Evolutionary conservation across 1,140 invertebrate genomes (phyloP).

Genomic region (Eumaeus atala): DNA sequence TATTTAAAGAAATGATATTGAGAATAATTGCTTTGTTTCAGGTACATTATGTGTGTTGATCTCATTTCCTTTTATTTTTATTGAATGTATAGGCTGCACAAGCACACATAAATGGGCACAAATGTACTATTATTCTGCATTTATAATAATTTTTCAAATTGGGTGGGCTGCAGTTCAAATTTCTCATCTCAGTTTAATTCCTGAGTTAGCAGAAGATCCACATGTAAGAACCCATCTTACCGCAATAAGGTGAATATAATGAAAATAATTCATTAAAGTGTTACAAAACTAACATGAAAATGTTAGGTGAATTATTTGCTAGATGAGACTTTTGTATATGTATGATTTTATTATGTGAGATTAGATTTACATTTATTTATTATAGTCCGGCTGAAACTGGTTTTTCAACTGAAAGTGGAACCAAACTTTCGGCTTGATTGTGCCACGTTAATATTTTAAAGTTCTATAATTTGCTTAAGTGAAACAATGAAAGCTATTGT

Average conservation of each 20-base stretch:
- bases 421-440: no score
- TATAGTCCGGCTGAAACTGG: no score
- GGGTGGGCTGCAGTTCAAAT: conserved; percentile 97
- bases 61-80: conserved; percentile 94
- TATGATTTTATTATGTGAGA: no score
- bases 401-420: no score
- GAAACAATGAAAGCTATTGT: no score
- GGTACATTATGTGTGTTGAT: conserved; percentile 85
- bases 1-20: no score
- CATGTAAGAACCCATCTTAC: conserved; percentile 89
- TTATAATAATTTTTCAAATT: conserved; percentile 96
- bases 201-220: conserved; percentile 82
- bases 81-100: conserved; percentile 84
- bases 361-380: no score
- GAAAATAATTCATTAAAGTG: no score
- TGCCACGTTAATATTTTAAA: no score
- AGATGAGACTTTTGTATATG: no score
- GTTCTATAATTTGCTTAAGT: no score
- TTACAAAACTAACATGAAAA: background rate
- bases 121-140: conserved; percentile 90
- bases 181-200: conserved; percentile 90
- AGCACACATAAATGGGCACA: conserved; percentile 81
- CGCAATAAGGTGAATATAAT: conserved; percentile 81
- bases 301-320: no score
- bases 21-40: conserved; percentile 38